These are phyloP conservation scores for Agrotis puta DNA, from an alignment of 2,888 invertebrate genomes.

Conservation along the genomic window DNA sequence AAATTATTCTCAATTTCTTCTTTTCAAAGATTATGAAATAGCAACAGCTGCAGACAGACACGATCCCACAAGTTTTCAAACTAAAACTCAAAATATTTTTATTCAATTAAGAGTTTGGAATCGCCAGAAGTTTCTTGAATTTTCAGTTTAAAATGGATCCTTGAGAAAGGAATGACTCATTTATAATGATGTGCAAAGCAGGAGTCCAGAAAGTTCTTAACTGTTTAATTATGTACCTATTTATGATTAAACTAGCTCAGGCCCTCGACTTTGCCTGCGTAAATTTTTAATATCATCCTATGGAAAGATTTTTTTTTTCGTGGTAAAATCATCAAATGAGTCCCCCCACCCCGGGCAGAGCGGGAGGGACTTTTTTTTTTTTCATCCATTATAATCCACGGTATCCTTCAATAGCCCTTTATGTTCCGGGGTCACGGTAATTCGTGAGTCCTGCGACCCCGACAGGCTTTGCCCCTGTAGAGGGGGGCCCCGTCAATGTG, in stretches of 20 bases:
- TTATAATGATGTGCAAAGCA: slow-evolving; percentile 1
- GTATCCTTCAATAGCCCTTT: no score
- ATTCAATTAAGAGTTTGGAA: slow-evolving; percentile 54
- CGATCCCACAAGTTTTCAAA: slow-evolving; percentile 43
- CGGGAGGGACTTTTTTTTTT: no score
- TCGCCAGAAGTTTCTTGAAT: slow-evolving; percentile 49
- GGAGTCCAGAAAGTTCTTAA: neutral
- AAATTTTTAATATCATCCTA: no score
- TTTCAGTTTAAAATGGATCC: slow-evolving; percentile 42
- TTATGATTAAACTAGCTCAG: neutral
- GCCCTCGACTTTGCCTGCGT: neutral
- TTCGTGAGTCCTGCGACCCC: no score
- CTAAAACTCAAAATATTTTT: slow-evolving; percentile 56
- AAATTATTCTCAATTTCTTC: slow-evolving; percentile 24
- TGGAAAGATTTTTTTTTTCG: no score
- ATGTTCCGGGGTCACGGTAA: no score
- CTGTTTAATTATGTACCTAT: neutral
- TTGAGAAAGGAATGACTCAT: slow-evolving; percentile 17
- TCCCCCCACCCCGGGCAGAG: no score
- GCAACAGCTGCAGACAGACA: slow-evolving; percentile 46
- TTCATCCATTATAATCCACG: no score
- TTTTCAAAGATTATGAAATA: slow-evolving; percentile 33
- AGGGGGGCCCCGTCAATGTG: no score
- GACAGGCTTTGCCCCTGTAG: no score
- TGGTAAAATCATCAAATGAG: no score